Evolutionary conservation across 2,888 invertebrate species (phyloP).

Genomic region (Dusona sp.): DNA sequence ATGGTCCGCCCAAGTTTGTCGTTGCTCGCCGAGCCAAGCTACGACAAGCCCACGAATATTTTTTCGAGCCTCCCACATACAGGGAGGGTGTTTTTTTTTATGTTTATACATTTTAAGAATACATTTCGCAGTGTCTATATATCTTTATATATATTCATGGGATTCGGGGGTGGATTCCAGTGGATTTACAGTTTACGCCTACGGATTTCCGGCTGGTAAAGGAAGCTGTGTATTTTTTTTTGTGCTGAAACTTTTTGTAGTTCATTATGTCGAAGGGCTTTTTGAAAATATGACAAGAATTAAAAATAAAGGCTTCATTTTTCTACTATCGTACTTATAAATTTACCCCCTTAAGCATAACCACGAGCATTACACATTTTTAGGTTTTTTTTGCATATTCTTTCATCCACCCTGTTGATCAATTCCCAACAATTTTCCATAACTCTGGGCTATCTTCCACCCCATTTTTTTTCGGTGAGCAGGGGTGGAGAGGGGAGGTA

Average conservation of each 20-base stretch:
- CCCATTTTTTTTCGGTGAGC: slow-evolving; percentile 45
- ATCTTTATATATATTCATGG: slow-evolving; percentile 15
- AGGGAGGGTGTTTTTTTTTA: slow-evolving; percentile 37
- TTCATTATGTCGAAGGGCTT: neutral
- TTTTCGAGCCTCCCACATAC: slow-evolving; percentile 34
- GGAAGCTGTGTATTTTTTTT: neutral
- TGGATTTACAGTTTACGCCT: slow-evolving; percentile 6
- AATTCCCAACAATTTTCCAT: slow-evolving; percentile 48
- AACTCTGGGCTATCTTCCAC: slow-evolving; percentile 48
- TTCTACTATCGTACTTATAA: neutral
- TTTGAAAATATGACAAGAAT: neutral
- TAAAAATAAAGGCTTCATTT: neutral
- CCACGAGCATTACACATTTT: neutral
- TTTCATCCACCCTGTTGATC: slow-evolving; percentile 11
- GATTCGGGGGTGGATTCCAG: neutral
- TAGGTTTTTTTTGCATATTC: neutral
- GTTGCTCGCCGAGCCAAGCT: slow-evolving; percentile 30
- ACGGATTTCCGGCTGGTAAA: neutral
- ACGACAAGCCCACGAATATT: slow-evolving; percentile 35
- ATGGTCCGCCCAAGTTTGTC: slow-evolving; percentile 63
- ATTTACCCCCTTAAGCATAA: neutral
- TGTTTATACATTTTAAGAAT: slow-evolving; percentile 48
- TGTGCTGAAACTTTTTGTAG: neutral
- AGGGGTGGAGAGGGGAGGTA: neutral
- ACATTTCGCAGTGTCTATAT: slow-evolving; percentile 13